A percentile compares a stretch with the other conserved stretches of the same genome.
Conservation (phyloP, 2,113 vertebrate species). For the Echinops telfairi region DNA sequence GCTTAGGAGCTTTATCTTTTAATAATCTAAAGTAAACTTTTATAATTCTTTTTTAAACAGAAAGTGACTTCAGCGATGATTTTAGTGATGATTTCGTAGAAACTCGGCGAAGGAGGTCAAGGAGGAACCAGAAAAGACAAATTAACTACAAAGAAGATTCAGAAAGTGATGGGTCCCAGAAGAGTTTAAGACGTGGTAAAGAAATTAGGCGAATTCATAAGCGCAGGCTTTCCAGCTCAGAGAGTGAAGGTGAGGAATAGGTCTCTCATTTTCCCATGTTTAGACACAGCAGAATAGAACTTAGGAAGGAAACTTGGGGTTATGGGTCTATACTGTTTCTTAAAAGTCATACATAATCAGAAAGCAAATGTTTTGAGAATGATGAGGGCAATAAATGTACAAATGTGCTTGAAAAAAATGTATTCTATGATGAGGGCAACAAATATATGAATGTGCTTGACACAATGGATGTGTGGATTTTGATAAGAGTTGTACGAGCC, state of each 20-base stretch:
- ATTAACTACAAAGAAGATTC: slow-evolving; percentile 99
- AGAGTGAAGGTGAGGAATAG: slow-evolving; percentile 92
- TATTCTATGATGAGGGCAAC: too few species aligned
- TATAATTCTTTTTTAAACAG: slow-evolving; percentile 80
- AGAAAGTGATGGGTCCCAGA: slow-evolving; percentile 93
- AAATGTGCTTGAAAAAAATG: too few species aligned
- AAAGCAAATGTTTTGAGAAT: too few species aligned
- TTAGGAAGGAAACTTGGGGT: background rate
- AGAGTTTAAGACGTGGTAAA: slow-evolving; percentile 88
- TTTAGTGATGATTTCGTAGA: slow-evolving; percentile 93
- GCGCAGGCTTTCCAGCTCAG: slow-evolving; percentile 94
- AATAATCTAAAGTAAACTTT: background rate
- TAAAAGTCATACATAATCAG: background rate
- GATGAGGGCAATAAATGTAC: too few species aligned
- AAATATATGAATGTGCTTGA: too few species aligned
- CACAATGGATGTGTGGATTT: too few species aligned
- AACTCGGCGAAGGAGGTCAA: slow-evolving; percentile 92
- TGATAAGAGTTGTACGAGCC: too few species aligned
- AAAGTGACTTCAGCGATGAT: slow-evolving; percentile 92
- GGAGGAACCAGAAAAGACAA: slow-evolving; percentile 94
- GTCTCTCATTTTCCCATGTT: background rate
- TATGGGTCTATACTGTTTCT: background rate
- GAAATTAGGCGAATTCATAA: slow-evolving; percentile 89
- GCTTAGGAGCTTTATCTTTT: slow-evolving; percentile 48
- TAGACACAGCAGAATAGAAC: background rate